Evolutionary conservation across 1,140 invertebrate species (phyloP).

Genomic region (Calliphora vicina): DNA sequence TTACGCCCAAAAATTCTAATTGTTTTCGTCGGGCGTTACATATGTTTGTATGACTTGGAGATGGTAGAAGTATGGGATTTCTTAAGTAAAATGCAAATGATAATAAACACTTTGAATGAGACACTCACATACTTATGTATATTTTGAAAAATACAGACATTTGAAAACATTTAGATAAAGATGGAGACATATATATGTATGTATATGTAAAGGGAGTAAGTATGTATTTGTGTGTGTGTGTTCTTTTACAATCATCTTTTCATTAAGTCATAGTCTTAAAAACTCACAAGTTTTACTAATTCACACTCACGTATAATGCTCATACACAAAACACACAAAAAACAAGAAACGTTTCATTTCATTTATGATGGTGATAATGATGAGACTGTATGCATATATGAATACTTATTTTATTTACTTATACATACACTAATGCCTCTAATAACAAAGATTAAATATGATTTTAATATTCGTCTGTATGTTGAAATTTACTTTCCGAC

Average conservation of each 20-base stretch:
- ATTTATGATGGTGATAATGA: neutral
- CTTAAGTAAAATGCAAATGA: neutral
- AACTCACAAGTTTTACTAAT: slow-evolving; percentile 17
- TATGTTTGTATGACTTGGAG: neutral
- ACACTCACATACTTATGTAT: neutral
- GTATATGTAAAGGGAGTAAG: no score
- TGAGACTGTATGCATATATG: neutral
- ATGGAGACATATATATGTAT: no score
- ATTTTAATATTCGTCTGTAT: no score
- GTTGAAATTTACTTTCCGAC: no score
- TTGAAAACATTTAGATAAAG: no score
- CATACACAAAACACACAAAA: neutral
- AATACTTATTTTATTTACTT: neutral
- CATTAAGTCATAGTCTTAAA: slow-evolving; percentile 13
- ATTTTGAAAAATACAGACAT: no score
- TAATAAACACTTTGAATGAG: neutral
- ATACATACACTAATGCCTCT: neutral
- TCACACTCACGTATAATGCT: neutral
- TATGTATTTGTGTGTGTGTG: neutral
- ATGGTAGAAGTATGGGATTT: neutral
- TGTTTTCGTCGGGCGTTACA: neutral
- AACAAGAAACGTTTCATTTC: neutral
- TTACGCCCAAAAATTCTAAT: neutral
- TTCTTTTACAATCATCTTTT: slow-evolving; percentile 2
- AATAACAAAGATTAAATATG: neutral